Conservation (phyloP, 2,797 vertebrate genomes). For the Aulostomus chinensis region DNA sequence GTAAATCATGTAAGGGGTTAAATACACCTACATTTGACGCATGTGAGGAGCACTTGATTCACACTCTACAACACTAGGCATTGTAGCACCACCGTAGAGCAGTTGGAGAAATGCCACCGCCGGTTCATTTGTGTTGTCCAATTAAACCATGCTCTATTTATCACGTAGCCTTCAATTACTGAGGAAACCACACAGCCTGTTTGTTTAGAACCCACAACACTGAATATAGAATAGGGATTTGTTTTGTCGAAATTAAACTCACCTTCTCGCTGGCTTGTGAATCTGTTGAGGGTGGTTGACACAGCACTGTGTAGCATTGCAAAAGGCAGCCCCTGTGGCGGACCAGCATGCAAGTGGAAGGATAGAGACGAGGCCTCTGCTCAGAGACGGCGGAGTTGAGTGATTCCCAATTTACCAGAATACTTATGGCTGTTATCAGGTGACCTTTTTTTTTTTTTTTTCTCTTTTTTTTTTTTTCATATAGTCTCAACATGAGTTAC, state of each 20-base stretch:
- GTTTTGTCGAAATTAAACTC: slow-evolving; percentile 5
- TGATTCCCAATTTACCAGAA: slow-evolving; percentile 37
- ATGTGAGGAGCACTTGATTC: slow-evolving; percentile 38
- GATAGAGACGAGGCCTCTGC: slow-evolving; percentile 25
- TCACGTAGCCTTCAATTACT: slow-evolving; percentile 22
- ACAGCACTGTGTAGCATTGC: slow-evolving; percentile 40
- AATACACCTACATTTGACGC: slow-evolving; percentile 46
- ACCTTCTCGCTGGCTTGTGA: neutral
- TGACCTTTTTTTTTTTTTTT: too few relatives aligned
- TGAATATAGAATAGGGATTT: neutral
- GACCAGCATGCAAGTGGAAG: slow-evolving; percentile 3
- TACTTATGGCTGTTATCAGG: slow-evolving; percentile 26
- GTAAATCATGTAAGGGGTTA: slow-evolving; percentile 35
- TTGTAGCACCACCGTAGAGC: slow-evolving; percentile 17
- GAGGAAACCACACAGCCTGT: slow-evolving; percentile 14
- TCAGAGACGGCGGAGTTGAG: slow-evolving; percentile 32
- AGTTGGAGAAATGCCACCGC: slow-evolving; percentile 27
- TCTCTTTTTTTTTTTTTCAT: slow-evolving; percentile 35
- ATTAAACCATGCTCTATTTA: slow-evolving; percentile 54
- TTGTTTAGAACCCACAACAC: slow-evolving; percentile 7
- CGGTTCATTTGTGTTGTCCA: slow-evolving; percentile 32
- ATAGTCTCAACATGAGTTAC: slow-evolving; percentile 28
- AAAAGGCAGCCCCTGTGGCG: slow-evolving; percentile 24
- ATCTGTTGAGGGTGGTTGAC: slow-evolving; percentile 26
- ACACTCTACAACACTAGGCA: slow-evolving; percentile 35